A percentile compares a stretch with the other conserved stretches of the same genome.
phyloP scores from a whole-genome alignment of 2,888 invertebrate species.

The Macropis europaea region DNA sequence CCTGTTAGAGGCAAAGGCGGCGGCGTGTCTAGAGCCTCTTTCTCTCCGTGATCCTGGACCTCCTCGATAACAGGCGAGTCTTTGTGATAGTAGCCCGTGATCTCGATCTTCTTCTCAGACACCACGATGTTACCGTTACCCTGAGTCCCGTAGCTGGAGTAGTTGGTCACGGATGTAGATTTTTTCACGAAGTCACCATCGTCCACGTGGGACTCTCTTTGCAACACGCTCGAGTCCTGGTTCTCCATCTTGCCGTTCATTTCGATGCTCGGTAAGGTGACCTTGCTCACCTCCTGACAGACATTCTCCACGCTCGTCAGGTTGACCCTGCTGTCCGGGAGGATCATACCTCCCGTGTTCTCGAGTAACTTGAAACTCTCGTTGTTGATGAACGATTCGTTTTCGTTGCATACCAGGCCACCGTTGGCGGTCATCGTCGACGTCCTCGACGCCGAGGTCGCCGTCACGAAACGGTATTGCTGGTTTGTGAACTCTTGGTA shows the following conservation, averaged over 20 bases:
- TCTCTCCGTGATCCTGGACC: slow-evolving; percentile 31
- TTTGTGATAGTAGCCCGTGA: slow-evolving; percentile 67
- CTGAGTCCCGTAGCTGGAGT: slow-evolving; percentile 45
- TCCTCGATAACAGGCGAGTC: slow-evolving; percentile 42
- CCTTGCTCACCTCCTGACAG: slow-evolving; percentile 44
- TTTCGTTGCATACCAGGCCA: slow-evolving; percentile 42
- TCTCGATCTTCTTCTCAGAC: slow-evolving; percentile 73
- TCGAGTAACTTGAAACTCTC: slow-evolving; percentile 61
- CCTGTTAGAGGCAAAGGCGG: slow-evolving; percentile 77
- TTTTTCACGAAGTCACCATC: slow-evolving; percentile 37
- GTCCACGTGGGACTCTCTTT: slow-evolving; percentile 13
- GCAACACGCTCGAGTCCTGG: slow-evolving; percentile 23
- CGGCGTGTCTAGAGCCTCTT: slow-evolving; percentile 55
- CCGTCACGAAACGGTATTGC: slow-evolving; percentile 61
- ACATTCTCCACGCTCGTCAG: slow-evolving; percentile 37
- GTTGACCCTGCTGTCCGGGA: slow-evolving; percentile 40
- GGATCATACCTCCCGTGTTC: slow-evolving; percentile 44
- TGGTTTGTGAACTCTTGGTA: slow-evolving; percentile 82
- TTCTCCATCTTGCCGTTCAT: slow-evolving; percentile 41
- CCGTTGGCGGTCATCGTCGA: slow-evolving; percentile 48
- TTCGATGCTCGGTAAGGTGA: slow-evolving; percentile 37
- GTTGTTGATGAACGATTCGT: slow-evolving; percentile 51
- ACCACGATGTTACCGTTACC: slow-evolving; percentile 44
- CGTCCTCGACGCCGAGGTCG: slow-evolving; percentile 47
- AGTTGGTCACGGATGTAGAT: slow-evolving; percentile 33